A percentile compares a stretch with the other conserved stretches of the same genome.
These are phyloP conservation scores for Actias luna DNA, from an alignment of 2,888 invertebrate species.

Conservation along the genomic window DNA sequence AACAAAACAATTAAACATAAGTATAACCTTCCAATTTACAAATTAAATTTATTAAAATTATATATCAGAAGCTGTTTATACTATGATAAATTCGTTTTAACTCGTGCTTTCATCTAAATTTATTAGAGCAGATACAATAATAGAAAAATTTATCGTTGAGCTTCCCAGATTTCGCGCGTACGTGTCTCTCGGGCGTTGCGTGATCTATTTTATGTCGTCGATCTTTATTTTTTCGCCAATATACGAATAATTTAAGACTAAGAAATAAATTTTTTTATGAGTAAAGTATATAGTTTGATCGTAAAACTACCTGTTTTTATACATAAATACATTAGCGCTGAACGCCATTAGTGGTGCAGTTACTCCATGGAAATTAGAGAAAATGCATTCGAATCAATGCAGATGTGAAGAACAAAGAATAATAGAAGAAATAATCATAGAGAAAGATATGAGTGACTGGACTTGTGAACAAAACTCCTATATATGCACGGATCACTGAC, in stretches of 20 bases:
- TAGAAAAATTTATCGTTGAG: not conserved
- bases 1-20: too few relatives aligned
- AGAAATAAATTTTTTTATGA: not conserved
- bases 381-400: too few relatives aligned
- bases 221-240: not conserved
- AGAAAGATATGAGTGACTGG: slow-evolving; percentile 25
- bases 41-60: too few relatives aligned
- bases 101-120: not conserved
- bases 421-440: too few relatives aligned
- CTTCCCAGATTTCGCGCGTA: not conserved
- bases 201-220: not conserved
- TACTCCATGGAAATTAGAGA: too few relatives aligned
- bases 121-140: slow-evolving; percentile 1
- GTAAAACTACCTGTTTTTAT: not conserved
- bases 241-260: not conserved
- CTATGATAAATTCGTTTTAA: not conserved
- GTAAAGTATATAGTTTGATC: not conserved
- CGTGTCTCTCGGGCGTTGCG: not conserved
- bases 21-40: too few relatives aligned
- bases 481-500: slow-evolving; percentile 35
- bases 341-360: too few relatives aligned
- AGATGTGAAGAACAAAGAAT: too few relatives aligned
- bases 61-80: too few relatives aligned
- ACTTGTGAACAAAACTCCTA: slow-evolving; percentile 29
- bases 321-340: too few relatives aligned